A percentile compares a stretch with the other conserved stretches of the same genome.
Conservation (phyloP, 2,888 invertebrate genomes). For the Tipula confusa region DNA sequence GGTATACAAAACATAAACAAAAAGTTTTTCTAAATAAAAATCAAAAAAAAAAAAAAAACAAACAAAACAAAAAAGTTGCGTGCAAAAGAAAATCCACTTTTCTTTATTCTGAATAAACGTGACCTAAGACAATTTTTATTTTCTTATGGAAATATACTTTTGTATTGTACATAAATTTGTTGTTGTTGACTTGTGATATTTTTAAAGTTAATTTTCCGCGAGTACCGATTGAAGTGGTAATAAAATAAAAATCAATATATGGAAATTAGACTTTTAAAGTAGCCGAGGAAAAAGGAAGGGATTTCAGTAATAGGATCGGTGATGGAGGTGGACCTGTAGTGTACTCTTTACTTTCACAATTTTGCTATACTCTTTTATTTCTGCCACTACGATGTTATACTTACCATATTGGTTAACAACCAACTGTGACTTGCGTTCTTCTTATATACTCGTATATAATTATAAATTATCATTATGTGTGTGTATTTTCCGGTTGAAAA, state of each 20-base stretch:
- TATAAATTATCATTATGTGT: not conserved
- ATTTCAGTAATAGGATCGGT: too few relatives aligned
- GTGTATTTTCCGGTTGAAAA: not conserved
- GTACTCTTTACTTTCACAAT: too few relatives aligned
- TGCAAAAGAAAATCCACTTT: not conserved
- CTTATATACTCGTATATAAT: not conserved
- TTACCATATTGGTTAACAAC: not conserved
- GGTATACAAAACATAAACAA: not conserved
- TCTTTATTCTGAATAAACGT: not conserved
- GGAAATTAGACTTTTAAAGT: not conserved
- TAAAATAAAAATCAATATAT: not conserved
- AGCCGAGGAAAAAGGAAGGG: too few relatives aligned
- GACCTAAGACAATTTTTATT: slow-evolving; percentile 12
- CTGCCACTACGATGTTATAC: not conserved
- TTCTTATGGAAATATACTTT: not conserved
- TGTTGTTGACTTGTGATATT: not conserved
- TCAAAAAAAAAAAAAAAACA: not conserved
- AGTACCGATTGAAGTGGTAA: too few relatives aligned
- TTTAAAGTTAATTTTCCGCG: not conserved
- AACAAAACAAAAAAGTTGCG: not conserved
- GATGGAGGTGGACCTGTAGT: too few relatives aligned
- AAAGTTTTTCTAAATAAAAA: not conserved
- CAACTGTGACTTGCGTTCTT: slow-evolving; percentile 9
- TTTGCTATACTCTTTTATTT: too few relatives aligned
- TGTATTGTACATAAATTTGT: not conserved